Base-by-base conservation (phyloP, 1,140 invertebrate species). In the Vollenhovia emeryi region DNA sequence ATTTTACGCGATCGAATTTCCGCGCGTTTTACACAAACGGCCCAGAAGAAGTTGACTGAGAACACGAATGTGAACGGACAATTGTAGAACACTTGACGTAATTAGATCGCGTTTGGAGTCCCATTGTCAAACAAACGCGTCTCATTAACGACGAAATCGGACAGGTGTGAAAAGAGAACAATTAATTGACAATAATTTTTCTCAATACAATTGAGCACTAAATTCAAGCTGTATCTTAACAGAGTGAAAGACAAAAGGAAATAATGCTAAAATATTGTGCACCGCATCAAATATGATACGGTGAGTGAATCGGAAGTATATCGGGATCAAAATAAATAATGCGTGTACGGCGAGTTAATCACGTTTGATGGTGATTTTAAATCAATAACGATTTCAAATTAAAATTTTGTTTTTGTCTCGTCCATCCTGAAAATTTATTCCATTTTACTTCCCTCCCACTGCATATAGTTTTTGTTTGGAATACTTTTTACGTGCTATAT, bases 1-100 rank as follows among this genome's bases (percentile, higher is more conserved):
- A 92, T 89, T 74, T 87, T 48, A 86, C 69, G 48, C 85, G 84
- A 92, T 85, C 84, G 87, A 90, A 91, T 91, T 90, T 76, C 86
- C 45, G 55, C 59, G 48, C 59, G 15, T 27, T 66, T 64, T 66
- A 24, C 68, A 50, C 62, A 24, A 76, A n/a, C n/a, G 8, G 15
- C 5, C 11, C 21, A 24, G 27, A 62, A 60, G 21, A 68, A n/a
- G 18, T 57, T 75, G 9, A 50, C 13, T 30, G n/a, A 33, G n/a
- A 60, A 18, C 11, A 6, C 6, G 18, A 69, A 8, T 45, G 15
- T 33, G 68, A n/a, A 40, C 50, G 0, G 33, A 36, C 33, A 36
- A 5, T 21, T 21, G 3, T 50, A 21, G 36, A 50, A 79, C 36
- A 79, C 52, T 66, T 62, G 40, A 76, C 74, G 55, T 62, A 62